Evolutionary conservation across 2,797 vertebrate genomes (phyloP).

Genomic region (Tokudaia tokunoshimensis): DNA sequence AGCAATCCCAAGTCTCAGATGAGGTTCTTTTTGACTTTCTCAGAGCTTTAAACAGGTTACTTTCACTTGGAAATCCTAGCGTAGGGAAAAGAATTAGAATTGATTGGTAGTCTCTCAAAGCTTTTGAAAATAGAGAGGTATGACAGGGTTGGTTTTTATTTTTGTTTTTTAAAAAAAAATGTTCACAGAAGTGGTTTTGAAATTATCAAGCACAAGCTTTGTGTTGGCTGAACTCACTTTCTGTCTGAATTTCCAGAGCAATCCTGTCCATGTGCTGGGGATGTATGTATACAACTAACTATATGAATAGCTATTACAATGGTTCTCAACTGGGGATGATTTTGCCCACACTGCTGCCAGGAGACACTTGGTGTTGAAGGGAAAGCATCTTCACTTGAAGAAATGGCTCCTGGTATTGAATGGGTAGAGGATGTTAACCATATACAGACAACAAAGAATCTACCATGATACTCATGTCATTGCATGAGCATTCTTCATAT

Average conservation of each 20-base stretch:
- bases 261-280: slow-evolving; percentile 10
- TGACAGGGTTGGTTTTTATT: not conserved
- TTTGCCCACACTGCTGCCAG: not conserved
- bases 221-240: slow-evolving; percentile 11
- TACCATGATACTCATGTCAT: not conserved
- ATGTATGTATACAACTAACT: slow-evolving; percentile 38
- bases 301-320: not conserved
- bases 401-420: not conserved
- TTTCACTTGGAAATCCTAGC: slow-evolving; percentile 64
- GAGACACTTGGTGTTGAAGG: not conserved
- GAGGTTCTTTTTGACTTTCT: slow-evolving; percentile 59
- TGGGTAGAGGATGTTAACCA: not conserved
- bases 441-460: not conserved
- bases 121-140: slow-evolving; percentile 43
- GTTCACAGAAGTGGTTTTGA: slow-evolving; percentile 57
- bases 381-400: not conserved
- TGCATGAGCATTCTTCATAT: not conserved
- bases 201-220: slow-evolving; percentile 59
- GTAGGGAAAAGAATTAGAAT: slow-evolving; percentile 35
- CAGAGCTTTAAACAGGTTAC: slow-evolving; percentile 56
- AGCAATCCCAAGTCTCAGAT: slow-evolving; percentile 65
- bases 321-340: not conserved
- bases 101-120: slow-evolving; percentile 51
- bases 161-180: not conserved
- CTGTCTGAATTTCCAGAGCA: slow-evolving; percentile 37